These are phyloP conservation scores for Mamestra brassicae DNA, from an alignment of 2,888 invertebrate species.

Conservation along the genomic window DNA sequence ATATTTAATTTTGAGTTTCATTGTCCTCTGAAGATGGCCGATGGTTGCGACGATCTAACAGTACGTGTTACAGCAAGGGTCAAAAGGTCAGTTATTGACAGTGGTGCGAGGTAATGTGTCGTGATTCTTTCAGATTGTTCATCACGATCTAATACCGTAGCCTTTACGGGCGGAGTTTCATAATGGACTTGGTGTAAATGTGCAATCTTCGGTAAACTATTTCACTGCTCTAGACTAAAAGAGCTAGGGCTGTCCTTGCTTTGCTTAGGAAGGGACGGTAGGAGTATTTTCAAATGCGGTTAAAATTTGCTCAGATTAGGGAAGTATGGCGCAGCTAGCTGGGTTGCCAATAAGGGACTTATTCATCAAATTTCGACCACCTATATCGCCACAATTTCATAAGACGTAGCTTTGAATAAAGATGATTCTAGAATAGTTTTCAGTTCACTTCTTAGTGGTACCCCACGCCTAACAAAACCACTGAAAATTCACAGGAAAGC, in stretches of 20 bases:
- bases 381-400: background rate
- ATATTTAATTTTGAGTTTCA: constrained; percentile 57
- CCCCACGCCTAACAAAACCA: too few relatives aligned
- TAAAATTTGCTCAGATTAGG: background rate
- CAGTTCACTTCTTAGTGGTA: too few relatives aligned
- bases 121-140: constrained; percentile 58
- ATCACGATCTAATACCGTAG: constrained; percentile 59
- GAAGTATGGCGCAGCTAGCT: background rate
- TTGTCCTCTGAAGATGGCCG: constrained; percentile 52
- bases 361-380: background rate
- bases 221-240: background rate
- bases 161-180: constrained; percentile 47
- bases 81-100: constrained; percentile 60
- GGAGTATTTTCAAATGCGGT: background rate
- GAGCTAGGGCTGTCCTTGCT: constrained; percentile 13
- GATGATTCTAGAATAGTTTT: background rate
- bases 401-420: background rate
- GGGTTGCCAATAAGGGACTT: background rate
- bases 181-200: constrained; percentile 34
- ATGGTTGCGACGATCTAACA: constrained; percentile 34
- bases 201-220: constrained; percentile 33
- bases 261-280: background rate
- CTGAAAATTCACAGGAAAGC: too few relatives aligned
- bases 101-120: constrained; percentile 47
- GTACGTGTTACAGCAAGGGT: constrained; percentile 55